Evolutionary conservation across 2,113 vertebrate species (phyloP).

Genomic region (Scartelaos histophorus): DNA sequence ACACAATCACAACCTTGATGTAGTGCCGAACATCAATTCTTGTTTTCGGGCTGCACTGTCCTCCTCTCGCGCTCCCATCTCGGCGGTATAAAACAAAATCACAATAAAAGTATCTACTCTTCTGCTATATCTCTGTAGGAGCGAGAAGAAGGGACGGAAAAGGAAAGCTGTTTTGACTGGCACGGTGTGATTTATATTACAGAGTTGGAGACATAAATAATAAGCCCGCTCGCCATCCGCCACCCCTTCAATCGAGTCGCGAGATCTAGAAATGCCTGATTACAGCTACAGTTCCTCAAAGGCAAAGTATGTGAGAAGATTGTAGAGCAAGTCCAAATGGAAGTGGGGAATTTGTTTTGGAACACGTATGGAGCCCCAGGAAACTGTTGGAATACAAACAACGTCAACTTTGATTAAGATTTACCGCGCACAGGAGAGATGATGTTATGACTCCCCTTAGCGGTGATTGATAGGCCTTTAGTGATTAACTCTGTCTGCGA

Average conservation of each 20-base stretch:
- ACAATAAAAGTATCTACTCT: constrained; percentile 40
- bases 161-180: constrained; percentile 50
- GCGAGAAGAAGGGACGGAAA: constrained; percentile 21
- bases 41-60: constrained; percentile 37
- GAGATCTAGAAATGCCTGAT: constrained; percentile 67
- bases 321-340: constrained; percentile 43
- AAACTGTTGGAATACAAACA: constrained; percentile 30
- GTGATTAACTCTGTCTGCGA: constrained; percentile 7
- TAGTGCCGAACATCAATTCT: constrained; percentile 32
- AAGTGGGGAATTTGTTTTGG: constrained; percentile 21
- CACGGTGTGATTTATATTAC: constrained; percentile 69
- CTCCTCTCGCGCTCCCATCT: constrained; percentile 40
- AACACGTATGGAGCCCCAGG: constrained; percentile 7
- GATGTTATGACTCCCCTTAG: neutral
- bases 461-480: constrained; percentile 10
- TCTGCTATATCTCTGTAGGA: constrained; percentile 39
- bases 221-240: constrained; percentile 54
- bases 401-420: constrained; percentile 30
- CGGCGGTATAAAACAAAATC: constrained; percentile 60
- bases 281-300: constrained; percentile 57
- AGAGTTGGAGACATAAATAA: constrained; percentile 69
- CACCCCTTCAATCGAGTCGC: constrained; percentile 61
- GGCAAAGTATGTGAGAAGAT: constrained; percentile 48
- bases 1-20: constrained; percentile 35
- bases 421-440: constrained; percentile 10